phyloP scores from a whole-genome alignment of 1,140 invertebrate genomes.

The Schmidtea mediterranea region DNA sequence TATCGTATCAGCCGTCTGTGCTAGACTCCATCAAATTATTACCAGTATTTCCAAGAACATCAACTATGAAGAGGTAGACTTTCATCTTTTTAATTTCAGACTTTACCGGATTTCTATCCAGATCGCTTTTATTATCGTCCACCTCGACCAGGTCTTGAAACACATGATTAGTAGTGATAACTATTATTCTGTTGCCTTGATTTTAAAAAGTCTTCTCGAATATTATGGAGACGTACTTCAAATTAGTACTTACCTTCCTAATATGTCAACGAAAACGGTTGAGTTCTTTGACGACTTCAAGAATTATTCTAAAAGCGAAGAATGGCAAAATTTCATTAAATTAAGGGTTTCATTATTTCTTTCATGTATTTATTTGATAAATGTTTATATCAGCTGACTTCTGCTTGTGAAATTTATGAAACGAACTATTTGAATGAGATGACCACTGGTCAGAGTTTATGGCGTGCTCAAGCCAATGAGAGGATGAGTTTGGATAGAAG shows the following conservation, averaged over 20 bases:
- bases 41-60: no score
- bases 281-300: conserved; percentile 38
- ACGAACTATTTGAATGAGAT: no score
- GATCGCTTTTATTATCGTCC: no score
- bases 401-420: no score
- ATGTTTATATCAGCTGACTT: no score
- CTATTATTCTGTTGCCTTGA: conserved; percentile 37
- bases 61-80: no score
- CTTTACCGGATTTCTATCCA: no score
- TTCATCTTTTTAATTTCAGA: no score
- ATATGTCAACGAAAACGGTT: conserved; percentile 31
- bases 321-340: conserved; percentile 35
- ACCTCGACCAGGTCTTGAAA: no score
- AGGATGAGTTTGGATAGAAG: conserved; percentile 14
- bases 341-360: conserved; percentile 27
- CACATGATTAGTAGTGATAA: conserved; percentile 25
- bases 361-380: no score
- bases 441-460: conserved; percentile 9
- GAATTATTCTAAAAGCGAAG: conserved; percentile 31
- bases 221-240: conserved; percentile 30
- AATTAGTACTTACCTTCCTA: conserved; percentile 30
- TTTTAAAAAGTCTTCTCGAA: conserved; percentile 36
- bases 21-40: no score
- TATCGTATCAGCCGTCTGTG: no score
- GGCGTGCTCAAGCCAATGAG: conserved; percentile 11